Evolutionary conservation across 2,888 invertebrate genomes (phyloP), one percentile per base, ranked within the genome.

Genomic region (Sphaeridia pumilis): DNA sequence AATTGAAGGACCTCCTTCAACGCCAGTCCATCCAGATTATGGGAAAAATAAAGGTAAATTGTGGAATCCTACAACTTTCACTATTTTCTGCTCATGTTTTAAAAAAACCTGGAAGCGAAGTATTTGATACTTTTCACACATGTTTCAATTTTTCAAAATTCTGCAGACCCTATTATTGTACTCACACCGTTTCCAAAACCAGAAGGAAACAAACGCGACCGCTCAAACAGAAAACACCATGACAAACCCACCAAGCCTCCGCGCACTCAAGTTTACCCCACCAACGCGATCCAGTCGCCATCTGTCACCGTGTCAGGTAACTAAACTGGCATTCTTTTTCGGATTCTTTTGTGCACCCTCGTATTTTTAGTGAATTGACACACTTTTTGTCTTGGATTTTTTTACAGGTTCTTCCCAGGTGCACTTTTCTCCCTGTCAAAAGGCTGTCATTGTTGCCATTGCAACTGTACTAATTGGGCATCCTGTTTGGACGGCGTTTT

Each of bases 1-100:
- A 38, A 38, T 38, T 17, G 38, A 38, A 38, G 38, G 38, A 38
- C 38, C 38, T 38, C 20, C 38, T 17, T 38, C 38, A 7, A 38
- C 38, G 17, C 17, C 38, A 7, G 38, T 38, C 38, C 38, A 38
- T 38, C 38, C 38, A 38, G 38, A 38, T 5, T 17, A 38, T 17
- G 38, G 38, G 7, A 31, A 31, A 31, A 14, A 14, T 31, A 14
- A 31, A n/a, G n/a, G n/a, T n/a, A n/a, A n/a, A n/a, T n/a, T n/a
- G n/a, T n/a, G n/a, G n/a, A n/a, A n/a, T n/a, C 7, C 31, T 31
- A 31, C 31, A 7, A 31, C 7, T 31, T 31, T 14, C 14, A 17
- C 17, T 17, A 38, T 7, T 5, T 38, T 38, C 4, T 12, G 7
- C 20, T 38, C 38, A 20, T 12, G 17, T 12, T 17, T 12, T 38